Base-by-base conservation (phyloP, 1,140 invertebrate species). In the Aphidius ervi region DNA sequence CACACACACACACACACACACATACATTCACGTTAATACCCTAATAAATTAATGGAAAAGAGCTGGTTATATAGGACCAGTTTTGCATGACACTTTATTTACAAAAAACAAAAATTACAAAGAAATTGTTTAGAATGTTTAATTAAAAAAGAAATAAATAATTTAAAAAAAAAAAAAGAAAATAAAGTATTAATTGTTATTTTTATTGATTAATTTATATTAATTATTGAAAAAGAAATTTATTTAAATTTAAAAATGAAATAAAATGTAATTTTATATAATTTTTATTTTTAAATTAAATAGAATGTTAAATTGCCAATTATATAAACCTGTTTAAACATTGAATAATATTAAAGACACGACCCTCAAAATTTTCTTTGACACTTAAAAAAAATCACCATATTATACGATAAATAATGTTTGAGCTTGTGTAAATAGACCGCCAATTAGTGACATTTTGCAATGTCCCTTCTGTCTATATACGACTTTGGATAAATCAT, bases 41-140 rank as follows among this genome's bases (percentile, higher is more conserved):
- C 70, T 72, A 70, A 72, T 70, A 72, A 72, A 72, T 72, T 72
- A 68, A 68, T 69, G 68, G 66, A 63, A 50, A 65, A 61, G 55
- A 62, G 63, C 39, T 47, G 60, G 65, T 65, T 62, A 67, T 70
- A 67, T 67, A 31, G 23, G 23, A 31, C 23, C 23, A 64, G 66
- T 65, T 63, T 65, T 52, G 42, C 47, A 31, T 31, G 20, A 56
- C 43, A 46, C 9, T 9, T 50, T 58, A 41, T 41, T 20, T 8
- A 40, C 23, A 54, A 54, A 37, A 54, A 54, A 42, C 10, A 20
- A 31, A 31, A 31, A 31, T 31, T 31, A 31, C 23, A 31, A 31
- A 3, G 23, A 31, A 31, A 31, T 31, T 31, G 23, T 31, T 31
- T 31, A 31, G 23, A 3, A 31, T 31, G 23, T 31, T 31, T 31